phyloP scores from a whole-genome alignment of 2,113 vertebrate species.

The Chloropsis hardwickii region DNA sequence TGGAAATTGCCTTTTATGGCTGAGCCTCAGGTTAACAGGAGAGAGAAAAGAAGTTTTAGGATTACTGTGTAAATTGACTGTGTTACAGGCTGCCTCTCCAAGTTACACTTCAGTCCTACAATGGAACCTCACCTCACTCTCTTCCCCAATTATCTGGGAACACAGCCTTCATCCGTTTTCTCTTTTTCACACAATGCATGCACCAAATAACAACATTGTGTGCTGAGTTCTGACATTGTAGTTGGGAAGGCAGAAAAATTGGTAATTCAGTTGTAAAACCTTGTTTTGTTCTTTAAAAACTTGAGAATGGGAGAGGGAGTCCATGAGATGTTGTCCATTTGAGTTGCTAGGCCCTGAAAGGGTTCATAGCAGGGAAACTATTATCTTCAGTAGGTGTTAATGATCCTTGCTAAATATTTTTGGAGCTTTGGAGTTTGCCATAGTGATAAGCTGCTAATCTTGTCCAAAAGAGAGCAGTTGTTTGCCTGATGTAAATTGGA shows the following conservation, averaged over 20 bases:
- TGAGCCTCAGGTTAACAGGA: background rate
- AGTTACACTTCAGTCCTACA: background rate
- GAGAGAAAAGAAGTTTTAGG: background rate
- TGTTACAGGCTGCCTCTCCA: background rate
- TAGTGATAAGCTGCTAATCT: background rate
- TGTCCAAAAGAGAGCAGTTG: background rate
- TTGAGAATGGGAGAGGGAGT: background rate
- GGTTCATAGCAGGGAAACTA: background rate
- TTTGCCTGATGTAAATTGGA: background rate
- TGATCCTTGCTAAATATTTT: background rate
- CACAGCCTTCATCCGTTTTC: background rate
- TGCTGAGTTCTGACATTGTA: background rate
- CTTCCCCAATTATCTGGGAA: background rate
- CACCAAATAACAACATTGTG: background rate
- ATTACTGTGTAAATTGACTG: background rate
- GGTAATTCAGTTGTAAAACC: background rate
- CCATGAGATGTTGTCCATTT: background rate
- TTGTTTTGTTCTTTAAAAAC: background rate
- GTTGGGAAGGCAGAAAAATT: background rate
- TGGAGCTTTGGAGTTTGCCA: background rate
- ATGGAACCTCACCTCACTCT: background rate
- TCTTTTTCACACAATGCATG: background rate
- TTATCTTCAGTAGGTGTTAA: background rate
- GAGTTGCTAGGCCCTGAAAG: background rate
- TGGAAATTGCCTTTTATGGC: constrained; percentile 14